Evolutionary conservation across 2,113 vertebrate genomes (phyloP).

Genomic region (Dipodomys spectabilis): DNA sequence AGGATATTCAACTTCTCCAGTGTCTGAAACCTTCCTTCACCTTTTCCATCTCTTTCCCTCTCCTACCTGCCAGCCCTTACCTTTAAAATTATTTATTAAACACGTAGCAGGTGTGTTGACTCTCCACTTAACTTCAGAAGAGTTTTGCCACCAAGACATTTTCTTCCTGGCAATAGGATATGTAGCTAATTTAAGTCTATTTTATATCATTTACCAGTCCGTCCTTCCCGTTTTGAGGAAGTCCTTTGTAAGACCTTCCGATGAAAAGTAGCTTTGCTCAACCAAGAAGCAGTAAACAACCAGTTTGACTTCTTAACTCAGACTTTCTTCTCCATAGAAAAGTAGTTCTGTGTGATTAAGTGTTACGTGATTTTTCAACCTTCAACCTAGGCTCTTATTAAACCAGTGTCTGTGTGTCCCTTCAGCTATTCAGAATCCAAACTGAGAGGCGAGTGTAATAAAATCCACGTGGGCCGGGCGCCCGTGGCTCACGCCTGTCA

Average conservation of each 20-base stretch:
- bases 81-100: background rate
- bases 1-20: background rate
- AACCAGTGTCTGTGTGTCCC: background rate
- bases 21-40: background rate
- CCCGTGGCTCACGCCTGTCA: too few relatives aligned
- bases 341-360: background rate
- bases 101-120: background rate
- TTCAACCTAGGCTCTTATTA: background rate
- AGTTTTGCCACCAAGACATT: background rate
- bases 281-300: background rate
- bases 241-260: too few relatives aligned
- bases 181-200: too few relatives aligned
- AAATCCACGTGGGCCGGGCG: background rate
- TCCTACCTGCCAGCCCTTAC: background rate
- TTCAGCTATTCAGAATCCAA: too few relatives aligned
- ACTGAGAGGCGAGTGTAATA: background rate
- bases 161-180: background rate
- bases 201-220: too few relatives aligned
- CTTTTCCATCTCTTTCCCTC: background rate
- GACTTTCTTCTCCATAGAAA: background rate
- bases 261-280: background rate
- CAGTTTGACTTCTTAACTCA: background rate
- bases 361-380: background rate
- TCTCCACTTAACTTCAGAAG: background rate
- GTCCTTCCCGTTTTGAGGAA: too few relatives aligned